These are phyloP conservation scores for Ectemnius cavifrons DNA, from an alignment of 2,888 invertebrate species.

Conservation along the genomic window DNA sequence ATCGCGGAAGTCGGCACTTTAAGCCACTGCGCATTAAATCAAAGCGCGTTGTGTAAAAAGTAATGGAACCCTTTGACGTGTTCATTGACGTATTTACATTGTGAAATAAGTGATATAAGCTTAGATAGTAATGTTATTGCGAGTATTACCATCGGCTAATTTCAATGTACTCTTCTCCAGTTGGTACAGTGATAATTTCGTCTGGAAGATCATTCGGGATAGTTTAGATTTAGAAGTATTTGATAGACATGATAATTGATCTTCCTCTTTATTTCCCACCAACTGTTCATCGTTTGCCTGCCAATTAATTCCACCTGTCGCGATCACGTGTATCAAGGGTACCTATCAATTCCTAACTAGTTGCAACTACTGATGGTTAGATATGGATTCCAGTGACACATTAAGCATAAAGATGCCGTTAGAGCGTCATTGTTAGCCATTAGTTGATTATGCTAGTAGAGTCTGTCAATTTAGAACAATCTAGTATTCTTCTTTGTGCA, in stretches of 20 bases:
- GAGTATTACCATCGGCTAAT: too few relatives aligned
- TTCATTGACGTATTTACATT: too few relatives aligned
- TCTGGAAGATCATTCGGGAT: background rate
- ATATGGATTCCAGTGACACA: slow-evolving; percentile 1
- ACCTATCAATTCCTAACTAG: slow-evolving; percentile 7
- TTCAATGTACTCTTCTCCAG: too few relatives aligned
- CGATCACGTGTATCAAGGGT: slow-evolving; percentile 12
- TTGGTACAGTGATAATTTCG: too few relatives aligned
- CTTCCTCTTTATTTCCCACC: background rate
- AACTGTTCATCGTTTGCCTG: slow-evolving; percentile 14
- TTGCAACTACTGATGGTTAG: slow-evolving; percentile 17
- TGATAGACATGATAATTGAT: background rate
- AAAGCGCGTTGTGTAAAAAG: too few relatives aligned
- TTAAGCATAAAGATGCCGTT: slow-evolving; percentile 35
- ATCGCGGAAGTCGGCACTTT: too few relatives aligned
- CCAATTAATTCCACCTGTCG: slow-evolving; percentile 19
- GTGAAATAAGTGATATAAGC: too few relatives aligned
- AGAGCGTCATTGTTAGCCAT: slow-evolving; percentile 13
- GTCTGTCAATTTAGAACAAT: too few relatives aligned
- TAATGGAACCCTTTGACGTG: too few relatives aligned
- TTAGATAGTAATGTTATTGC: too few relatives aligned
- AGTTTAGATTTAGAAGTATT: background rate
- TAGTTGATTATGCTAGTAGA: background rate
- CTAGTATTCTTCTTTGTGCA: too few relatives aligned
- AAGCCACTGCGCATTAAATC: too few relatives aligned